These are phyloP conservation scores for Sebastes steindachneri DNA, from an alignment of 2,797 vertebrate genomes.

Conservation along the genomic window DNA sequence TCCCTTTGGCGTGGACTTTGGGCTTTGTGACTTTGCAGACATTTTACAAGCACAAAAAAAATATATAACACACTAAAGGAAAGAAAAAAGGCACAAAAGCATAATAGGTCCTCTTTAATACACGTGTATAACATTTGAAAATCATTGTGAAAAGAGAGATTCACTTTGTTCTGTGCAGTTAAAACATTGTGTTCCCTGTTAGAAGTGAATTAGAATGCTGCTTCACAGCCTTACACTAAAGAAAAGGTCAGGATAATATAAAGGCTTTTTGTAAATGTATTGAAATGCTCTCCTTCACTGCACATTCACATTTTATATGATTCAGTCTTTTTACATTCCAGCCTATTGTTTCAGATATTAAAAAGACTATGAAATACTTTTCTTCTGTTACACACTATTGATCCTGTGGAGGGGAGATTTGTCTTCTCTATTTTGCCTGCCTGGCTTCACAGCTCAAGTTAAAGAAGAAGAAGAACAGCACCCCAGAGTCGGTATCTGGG, in stretches of 20 bases:
- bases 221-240: not conserved
- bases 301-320: conserved; percentile 19
- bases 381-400: conserved; percentile 5
- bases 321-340: not conserved
- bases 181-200: not conserved
- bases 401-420: conserved; percentile 13
- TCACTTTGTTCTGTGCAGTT: not conserved
- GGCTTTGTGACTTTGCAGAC: too few relatives aligned
- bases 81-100: too few relatives aligned
- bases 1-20: too few relatives aligned
- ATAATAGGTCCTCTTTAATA: not conserved
- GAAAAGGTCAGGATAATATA: conserved; percentile 21
- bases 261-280: conserved; percentile 24
- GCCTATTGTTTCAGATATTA: conserved; percentile 5
- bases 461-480: not conserved
- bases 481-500: not conserved
- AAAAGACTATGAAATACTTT: not conserved
- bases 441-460: not conserved
- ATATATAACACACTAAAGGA: too few relatives aligned
- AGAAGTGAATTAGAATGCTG: not conserved
- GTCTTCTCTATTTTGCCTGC: conserved; percentile 11
- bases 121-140: not conserved
- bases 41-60: too few relatives aligned
- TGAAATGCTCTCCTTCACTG: conserved; percentile 16
- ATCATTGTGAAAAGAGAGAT: not conserved